Evolutionary conservation across 2,113 vertebrate genomes (phyloP), one percentile per base, ranked within the genome.

Genomic region (Albula goreensis): DNA sequence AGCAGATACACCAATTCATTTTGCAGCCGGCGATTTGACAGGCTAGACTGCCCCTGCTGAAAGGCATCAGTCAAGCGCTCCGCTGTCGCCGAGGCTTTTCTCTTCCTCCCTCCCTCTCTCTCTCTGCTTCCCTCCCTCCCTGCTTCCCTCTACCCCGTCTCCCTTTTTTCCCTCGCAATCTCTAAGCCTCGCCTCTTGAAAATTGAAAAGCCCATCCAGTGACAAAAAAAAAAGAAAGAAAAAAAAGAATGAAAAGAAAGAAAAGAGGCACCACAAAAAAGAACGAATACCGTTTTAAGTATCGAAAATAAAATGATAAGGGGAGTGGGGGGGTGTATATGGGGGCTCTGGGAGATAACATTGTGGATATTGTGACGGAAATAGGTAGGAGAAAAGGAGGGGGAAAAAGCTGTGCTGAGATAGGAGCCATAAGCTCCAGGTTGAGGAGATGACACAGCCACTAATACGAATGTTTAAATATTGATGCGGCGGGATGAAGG

Each of bases 401-500:
- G 90, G 86, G 90, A 88, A 85, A 74, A 87, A 88, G 88, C 86
- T 92, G 90, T 88, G 88, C 91, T 92, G 92, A 95, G 95, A 95
- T 95, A 93, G 91, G 93, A 90, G 93, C 91, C 93, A 91, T 98
- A 97, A 99, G 98, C 98, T 93, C 90, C 88, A 88, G 96, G 95
- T 96, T 94, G 97, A 98, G 96, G 97, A 96, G 96, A 97, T 96
- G 96, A 97, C 97, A 97, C 96, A 93, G 96, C 96, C 97, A 95
- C 97, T 99, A 99, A 99, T 99, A 98, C 97, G 96, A 98, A 97
- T 98, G 97, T 99, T 99, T 99, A 99, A 96, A 99, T 99, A 99
- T 99, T 99, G 98, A 99, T 99, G 98, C 97, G 96, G 96, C 96
- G 96, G 98, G 98, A 98, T 99, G 98, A 99, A 99, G 97, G 96